These are phyloP conservation scores for Pachyseris speciosa DNA, from an alignment of 64 coral and sea anemone genomes.

Conservation along the genomic window DNA sequence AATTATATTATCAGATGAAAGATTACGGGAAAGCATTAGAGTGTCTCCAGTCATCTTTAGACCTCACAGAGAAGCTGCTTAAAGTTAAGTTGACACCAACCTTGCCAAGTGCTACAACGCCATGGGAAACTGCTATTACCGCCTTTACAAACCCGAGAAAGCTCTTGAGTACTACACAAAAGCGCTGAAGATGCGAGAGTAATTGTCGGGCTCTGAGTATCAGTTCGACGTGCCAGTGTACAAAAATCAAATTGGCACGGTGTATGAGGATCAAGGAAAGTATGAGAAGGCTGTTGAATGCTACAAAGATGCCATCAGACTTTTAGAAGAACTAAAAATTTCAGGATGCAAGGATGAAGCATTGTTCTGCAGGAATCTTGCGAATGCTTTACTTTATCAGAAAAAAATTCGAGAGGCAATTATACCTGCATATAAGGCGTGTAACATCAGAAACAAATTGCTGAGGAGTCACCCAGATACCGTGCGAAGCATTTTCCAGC, in stretches of 20 bases:
- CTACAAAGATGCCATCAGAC: slow-evolving; percentile 44
- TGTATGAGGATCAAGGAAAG: background rate
- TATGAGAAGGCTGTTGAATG: background rate
- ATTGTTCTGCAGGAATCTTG: slow-evolving; percentile 29
- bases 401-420: slow-evolving; percentile 2
- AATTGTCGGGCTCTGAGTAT: background rate
- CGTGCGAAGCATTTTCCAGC: slow-evolving; percentile 47
- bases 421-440: slow-evolving; percentile 16
- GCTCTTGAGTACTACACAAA: slow-evolving; percentile 2
- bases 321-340: slow-evolving; percentile 20
- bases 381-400: background rate
- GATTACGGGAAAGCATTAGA: background rate
- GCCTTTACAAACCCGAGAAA: background rate
- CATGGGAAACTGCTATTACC: slow-evolving; percentile 47
- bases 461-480: slow-evolving; percentile 35
- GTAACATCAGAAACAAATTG: background rate
- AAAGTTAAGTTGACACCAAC: background rate
- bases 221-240: slow-evolving; percentile 18
- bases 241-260: slow-evolving; percentile 33
- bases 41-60: background rate
- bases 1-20: background rate
- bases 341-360: slow-evolving; percentile 10
- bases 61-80: background rate
- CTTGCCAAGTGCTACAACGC: slow-evolving; percentile 36
- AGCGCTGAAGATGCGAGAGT: slow-evolving; percentile 19